Conservation (phyloP, 1,140 invertebrate genomes). For the Zaprionus kolodkinae region DNA sequence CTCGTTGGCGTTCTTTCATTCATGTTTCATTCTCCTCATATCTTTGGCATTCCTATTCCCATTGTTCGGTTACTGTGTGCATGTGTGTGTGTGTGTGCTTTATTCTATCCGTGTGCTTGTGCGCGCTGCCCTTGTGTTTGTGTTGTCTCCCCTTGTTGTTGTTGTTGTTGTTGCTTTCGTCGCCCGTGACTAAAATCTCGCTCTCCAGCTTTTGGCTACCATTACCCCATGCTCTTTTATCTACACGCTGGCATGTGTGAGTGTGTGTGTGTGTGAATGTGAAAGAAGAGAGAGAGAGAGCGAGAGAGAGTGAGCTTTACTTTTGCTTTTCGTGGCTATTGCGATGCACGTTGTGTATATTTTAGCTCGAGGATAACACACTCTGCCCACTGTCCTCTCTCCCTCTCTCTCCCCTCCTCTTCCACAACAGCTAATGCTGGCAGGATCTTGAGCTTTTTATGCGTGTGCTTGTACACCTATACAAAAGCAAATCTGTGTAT, state of each 20-base stretch:
- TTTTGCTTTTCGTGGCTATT: constrained; percentile 65
- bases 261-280: constrained; percentile 26
- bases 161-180: constrained; percentile 4
- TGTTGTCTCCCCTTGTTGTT: constrained; percentile 18
- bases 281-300: constrained; percentile 22
- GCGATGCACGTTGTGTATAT: constrained; percentile 30
- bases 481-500: background rate
- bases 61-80: constrained; percentile 16
- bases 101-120: constrained; percentile 40
- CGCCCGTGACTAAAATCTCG: constrained; percentile 11
- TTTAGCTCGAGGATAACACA: background rate
- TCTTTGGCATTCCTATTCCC: constrained; percentile 38
- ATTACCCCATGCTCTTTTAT: constrained; percentile 3
- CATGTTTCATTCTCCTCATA: constrained; percentile 56
- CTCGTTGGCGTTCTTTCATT: constrained; percentile 64
- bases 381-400: background rate
- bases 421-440: background rate
- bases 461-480: background rate
- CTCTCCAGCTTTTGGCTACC: constrained; percentile 8
- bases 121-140: constrained; percentile 29
- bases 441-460: constrained; percentile 28
- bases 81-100: constrained; percentile 12
- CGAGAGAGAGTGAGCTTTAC: constrained; percentile 42
- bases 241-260: too few relatives aligned
- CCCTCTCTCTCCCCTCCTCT: background rate